Evolutionary conservation across 2,113 vertebrate genomes (phyloP), one percentile per base, ranked within the genome.

Genomic region (Seriola dumerili): DNA sequence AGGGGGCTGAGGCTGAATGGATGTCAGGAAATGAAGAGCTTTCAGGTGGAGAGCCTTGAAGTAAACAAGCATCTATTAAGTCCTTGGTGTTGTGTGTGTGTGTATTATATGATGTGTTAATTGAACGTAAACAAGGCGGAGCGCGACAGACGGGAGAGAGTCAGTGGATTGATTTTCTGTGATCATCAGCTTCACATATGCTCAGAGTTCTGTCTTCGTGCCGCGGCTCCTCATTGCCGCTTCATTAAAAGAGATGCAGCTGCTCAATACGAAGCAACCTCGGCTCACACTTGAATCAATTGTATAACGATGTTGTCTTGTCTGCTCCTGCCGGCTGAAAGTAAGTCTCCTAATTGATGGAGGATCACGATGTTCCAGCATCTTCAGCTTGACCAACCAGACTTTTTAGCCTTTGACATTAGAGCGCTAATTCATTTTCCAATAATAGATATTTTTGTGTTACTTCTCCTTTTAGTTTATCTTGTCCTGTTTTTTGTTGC

Each of bases 41-140:
- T 91, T 88, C 64, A 85, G 57, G 52, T 36, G 57, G 68, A 88
- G 63, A 57, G 36, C 65, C 48, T 72, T 77, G 19, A 73, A 74
- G 36, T 64, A 17, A 69, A 78, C 32, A 42, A 1, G n/a, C 65
- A 68, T 87, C 48, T 85, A 57, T 79, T 83, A 80, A 84, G 57
- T 77, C 55, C 88, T 78, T 61, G 66, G 76, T 80, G 76, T n/a
- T 8, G 52, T 4, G 50, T 5, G 38, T 67, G 21, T 5, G 38
- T 67, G 21, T 17, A 54, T 63, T 72, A 19, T 34, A 32, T 62
- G 36, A 14, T 2, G 21, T 69, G 29, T 44, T 54, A 38, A 80
- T 40, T 25, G 19, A 72, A 80, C 21, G 71, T 23, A 74, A 74
- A 81, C 55, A 64, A 36, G 19, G n/a, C 68, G 36, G 58, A 81